Base-by-base conservation (phyloP, 2,888 invertebrate species). In the Megastigmus dorsalis region DNA sequence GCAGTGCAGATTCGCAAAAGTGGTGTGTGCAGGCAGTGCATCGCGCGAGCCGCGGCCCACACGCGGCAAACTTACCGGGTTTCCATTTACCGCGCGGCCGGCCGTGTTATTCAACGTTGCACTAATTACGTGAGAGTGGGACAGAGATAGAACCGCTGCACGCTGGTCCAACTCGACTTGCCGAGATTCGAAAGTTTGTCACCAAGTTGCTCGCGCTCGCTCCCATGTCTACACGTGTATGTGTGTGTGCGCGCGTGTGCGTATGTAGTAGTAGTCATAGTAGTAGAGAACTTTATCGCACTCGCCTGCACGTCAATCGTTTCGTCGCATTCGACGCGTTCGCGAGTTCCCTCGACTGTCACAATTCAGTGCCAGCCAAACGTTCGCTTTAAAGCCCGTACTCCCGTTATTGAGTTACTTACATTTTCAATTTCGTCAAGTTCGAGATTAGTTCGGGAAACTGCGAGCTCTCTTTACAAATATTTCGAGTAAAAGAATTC, bases 121-220 rank as follows among this genome's bases (percentile, higher is more conserved):
- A 30, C 33, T 65, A 65, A 65, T 65, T 41, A 65, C 10, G 57
- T 18, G 30, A 30, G 26, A 9, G 13, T 20, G 30, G 57, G 41
- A 23, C n/a, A 15, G 6, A n/a, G 30, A 7, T 0, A 36, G n/a
- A 9, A 15, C 20, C 20, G 30, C 4, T 15, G 55, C n/a, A n/a
- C n/a, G n/a, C n/a, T n/a, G 38, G 36, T 13, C 9, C 38, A 7
- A 26, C 13, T 38, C 13, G 9, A 26, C 26, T 28, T 28, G n/a
- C 9, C 18, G 26, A 30, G 28, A 54, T 67, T 38, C 15, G 3
- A 23, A 60, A 62, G 54, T 33, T 43, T 60, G 36, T 15, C 36
- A 28, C 10, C 15, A 43, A 59, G 59, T 36, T 20, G 15, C 26
- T 1, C 9, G 30, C n/a, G 20, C n/a, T n/a, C 54, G 28, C 18